Evolutionary conservation across 2,888 invertebrate species (phyloP).

Genomic region (Helleia helle): DNA sequence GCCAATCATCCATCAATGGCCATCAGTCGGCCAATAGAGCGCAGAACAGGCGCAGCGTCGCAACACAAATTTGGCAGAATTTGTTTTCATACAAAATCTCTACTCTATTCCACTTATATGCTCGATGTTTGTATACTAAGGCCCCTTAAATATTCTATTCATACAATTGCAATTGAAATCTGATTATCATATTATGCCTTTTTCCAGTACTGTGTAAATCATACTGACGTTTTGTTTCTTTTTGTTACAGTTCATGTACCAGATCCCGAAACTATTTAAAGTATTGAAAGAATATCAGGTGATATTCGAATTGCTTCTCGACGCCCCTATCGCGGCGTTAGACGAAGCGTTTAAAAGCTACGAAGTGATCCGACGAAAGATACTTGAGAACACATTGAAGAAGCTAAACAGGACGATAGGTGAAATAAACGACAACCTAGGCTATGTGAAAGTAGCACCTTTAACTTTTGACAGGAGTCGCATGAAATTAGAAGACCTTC

Average conservation of each 20-base stretch:
- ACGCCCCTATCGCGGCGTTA: slow-evolving; percentile 47
- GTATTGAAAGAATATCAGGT: slow-evolving; percentile 48
- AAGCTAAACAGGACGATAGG: slow-evolving; percentile 74
- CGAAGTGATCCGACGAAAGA: slow-evolving; percentile 48
- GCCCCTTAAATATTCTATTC: too few species aligned
- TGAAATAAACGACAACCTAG: slow-evolving; percentile 59
- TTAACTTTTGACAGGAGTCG: slow-evolving; percentile 47
- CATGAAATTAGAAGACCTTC: slow-evolving; percentile 44
- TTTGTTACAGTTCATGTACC: slow-evolving; percentile 71
- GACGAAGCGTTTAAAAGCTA: slow-evolving; percentile 57
- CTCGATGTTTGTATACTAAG: too few species aligned
- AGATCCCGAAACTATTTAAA: slow-evolving; percentile 74
- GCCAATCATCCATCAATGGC: too few species aligned
- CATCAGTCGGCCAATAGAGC: too few species aligned
- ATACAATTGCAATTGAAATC: too few species aligned
- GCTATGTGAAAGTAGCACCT: slow-evolving; percentile 40
- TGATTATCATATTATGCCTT: too few species aligned
- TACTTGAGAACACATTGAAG: slow-evolving; percentile 49
- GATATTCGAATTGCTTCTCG: slow-evolving; percentile 46
- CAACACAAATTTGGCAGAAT: too few species aligned
- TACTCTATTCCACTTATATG: too few species aligned
- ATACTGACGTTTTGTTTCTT: slow-evolving; percentile 29
- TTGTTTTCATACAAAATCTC: too few species aligned
- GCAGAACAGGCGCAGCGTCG: too few species aligned
- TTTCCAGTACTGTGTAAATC: too few species aligned